Percentiles rank a stretch among this genome's conserved stretches.
phyloP scores from a whole-genome alignment of 1,140 invertebrate species.

The Cherax quadricarinatus region DNA sequence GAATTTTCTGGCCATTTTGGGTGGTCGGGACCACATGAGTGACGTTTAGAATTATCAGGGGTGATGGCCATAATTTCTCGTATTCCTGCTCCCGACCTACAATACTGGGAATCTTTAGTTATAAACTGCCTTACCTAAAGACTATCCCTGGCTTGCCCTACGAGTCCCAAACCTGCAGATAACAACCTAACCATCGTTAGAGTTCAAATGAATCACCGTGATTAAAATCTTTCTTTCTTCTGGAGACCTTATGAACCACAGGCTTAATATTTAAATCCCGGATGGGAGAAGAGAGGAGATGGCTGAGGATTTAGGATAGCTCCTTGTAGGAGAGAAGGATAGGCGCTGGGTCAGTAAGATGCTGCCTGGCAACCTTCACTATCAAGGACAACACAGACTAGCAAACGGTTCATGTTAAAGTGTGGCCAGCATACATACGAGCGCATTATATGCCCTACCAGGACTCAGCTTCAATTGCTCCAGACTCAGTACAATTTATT shows the following conservation, averaged over 20 bases:
- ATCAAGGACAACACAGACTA: conserved; percentile 35
- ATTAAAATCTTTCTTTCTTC: conserved; percentile 48
- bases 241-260: conserved; percentile 28
- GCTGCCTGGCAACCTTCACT: conserved; percentile 18
- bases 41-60: background rate
- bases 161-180: conserved; percentile 48
- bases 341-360: background rate
- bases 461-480: conserved; percentile 48
- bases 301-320: background rate
- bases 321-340: conserved; percentile 9
- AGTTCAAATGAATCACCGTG: conserved; percentile 49
- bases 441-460: conserved; percentile 17
- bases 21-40: background rate
- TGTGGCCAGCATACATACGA: conserved; percentile 49
- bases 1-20: too few species aligned
- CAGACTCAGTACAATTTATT: conserved; percentile 40
- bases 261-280: conserved; percentile 39
- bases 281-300: background rate
- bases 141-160: conserved; percentile 21
- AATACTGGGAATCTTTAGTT: conserved; percentile 26
- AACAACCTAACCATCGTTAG: conserved; percentile 43
- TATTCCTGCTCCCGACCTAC: conserved; percentile 13
- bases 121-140: conserved; percentile 51
- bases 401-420: conserved; percentile 56
- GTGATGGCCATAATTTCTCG: conserved; percentile 1